phyloP scores from a whole-genome alignment of 2,888 invertebrate genomes.

The Dichetophora obliterata region DNA sequence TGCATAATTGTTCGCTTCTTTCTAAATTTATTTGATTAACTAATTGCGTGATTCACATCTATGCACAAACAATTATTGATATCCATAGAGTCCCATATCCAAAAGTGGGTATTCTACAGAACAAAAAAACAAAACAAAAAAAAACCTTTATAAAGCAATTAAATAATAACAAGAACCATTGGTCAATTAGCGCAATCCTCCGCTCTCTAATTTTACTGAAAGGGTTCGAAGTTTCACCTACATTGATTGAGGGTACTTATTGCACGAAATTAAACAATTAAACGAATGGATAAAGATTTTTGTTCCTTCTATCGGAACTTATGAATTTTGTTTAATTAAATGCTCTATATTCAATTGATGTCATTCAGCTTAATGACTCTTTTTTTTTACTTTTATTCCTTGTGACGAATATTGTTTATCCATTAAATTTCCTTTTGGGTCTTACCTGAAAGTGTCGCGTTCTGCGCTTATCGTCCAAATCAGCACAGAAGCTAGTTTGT shows the following conservation, averaged over 20 bases:
- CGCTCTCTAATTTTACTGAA: constrained; percentile 37
- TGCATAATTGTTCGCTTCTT: constrained; percentile 1
- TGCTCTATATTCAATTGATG: neutral
- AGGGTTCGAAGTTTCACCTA: constrained; percentile 34
- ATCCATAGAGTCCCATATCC: neutral
- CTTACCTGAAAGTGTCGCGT: constrained; percentile 68
- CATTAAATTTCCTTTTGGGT: neutral
- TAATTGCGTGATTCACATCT: constrained; percentile 65
- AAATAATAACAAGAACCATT: constrained; percentile 56
- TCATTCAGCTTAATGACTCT: neutral
- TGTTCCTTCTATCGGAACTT: neutral
- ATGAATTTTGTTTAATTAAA: constrained; percentile 12
- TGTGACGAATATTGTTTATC: neutral
- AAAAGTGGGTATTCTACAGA: neutral
- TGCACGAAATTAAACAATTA: constrained; percentile 38
- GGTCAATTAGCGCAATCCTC: constrained; percentile 61
- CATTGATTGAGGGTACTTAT: constrained; percentile 13
- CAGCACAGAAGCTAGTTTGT: constrained; percentile 40
- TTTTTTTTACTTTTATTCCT: neutral
- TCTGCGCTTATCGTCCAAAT: constrained; percentile 64
- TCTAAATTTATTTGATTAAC: constrained; percentile 63
- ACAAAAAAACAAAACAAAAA: too few relatives aligned
- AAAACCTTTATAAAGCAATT: constrained; percentile 51
- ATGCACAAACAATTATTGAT: constrained; percentile 23
- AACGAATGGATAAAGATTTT: constrained; percentile 28